Evolutionary conservation across 2,888 invertebrate genomes (phyloP), one percentile per base, ranked within the genome.

Genomic region (Dicycla oo): DNA sequence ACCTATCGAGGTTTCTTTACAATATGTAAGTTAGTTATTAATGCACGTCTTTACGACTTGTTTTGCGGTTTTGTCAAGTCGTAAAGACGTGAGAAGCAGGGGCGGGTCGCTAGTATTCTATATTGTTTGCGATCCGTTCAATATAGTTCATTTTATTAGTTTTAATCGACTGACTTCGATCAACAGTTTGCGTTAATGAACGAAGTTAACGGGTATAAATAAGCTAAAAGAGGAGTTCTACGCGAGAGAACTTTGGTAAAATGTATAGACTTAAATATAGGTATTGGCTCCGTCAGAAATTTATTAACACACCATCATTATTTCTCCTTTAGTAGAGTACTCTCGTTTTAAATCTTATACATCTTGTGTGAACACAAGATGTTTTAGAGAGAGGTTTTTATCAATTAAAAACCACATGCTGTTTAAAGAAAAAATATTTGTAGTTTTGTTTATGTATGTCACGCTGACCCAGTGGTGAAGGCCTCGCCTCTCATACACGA

Each of bases 101-200:
- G 15, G 1, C 15, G n/a, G 15, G 6, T 47, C 15, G 15, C n/a
- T 30, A 30, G 30, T 62, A 47, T 62, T 56, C 18, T 20, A 13
- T 53, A 47, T 53, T 61, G 63, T 65, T 73, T 65, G 60, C 49
- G 30, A 68, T 56, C 56, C 23, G 40, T 78, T 68, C 40, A 78
- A 67, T 68, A 15, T 51, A 78, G 74, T 78, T 61, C 34, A 74
- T 66, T 78, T 73, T 73, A 74, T 74, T 74, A 73, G 65, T 69
- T 79, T 79, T 69, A 69, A 79, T 79, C 61, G 74, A 79, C 65
- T 73, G 73, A 61, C 79, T 78, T 78, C 63, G 60, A 78, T 78
- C 78, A 78, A 68, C 78, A 78, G 78, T 73, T 61, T 73, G 73
- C 78, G 45, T 51, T 78, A 78, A 73, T 73, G 60, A 78, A 78